Percentiles rank a stretch among this genome's conserved stretches.
phyloP scores from a whole-genome alignment of 2,888 invertebrate genomes.

The Thera obeliscata region DNA sequence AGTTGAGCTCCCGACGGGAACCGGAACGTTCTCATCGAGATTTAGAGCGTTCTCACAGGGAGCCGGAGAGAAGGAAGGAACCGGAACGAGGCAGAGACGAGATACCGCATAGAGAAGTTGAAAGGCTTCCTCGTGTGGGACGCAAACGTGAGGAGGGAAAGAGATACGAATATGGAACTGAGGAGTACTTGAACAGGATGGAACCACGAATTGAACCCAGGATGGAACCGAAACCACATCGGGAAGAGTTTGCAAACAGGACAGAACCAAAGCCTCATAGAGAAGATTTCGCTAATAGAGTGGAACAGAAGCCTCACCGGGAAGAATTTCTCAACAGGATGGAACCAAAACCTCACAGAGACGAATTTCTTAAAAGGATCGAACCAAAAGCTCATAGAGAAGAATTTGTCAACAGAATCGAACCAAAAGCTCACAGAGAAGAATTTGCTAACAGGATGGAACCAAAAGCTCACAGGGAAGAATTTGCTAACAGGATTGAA shows the following conservation, averaged over 20 bases:
- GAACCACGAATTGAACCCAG: constrained; percentile 16
- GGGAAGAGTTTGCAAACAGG: constrained; percentile 68
- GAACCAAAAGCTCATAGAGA: constrained; percentile 46
- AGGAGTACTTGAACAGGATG: constrained; percentile 71
- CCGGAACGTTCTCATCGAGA: constrained; percentile 76
- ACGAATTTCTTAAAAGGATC: constrained; percentile 71
- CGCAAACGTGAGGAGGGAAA: constrained; percentile 75
- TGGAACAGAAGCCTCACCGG: constrained; percentile 15
- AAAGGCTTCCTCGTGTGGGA: constrained; percentile 75
- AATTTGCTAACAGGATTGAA: constrained; percentile 65
- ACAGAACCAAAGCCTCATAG: constrained; percentile 39
- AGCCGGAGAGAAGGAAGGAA: constrained; percentile 70
- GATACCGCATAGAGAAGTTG: constrained; percentile 69
- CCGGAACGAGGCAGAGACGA: constrained; percentile 68
- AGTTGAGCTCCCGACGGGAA: constrained; percentile 74
- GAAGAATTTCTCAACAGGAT: constrained; percentile 73
- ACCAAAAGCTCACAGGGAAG: constrained; percentile 50
- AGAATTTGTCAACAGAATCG: constrained; percentile 63
- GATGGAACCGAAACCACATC: constrained; percentile 25
- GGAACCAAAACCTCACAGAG: constrained; percentile 38
- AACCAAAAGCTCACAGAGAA: constrained; percentile 49
- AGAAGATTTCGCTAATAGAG: constrained; percentile 68
- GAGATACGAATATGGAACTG: constrained; percentile 75
- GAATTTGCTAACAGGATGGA: constrained; percentile 65
- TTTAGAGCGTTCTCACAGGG: constrained; percentile 64